Conservation (phyloP, 1,140 invertebrate species). For the Adoxophyes honmai region DNA sequence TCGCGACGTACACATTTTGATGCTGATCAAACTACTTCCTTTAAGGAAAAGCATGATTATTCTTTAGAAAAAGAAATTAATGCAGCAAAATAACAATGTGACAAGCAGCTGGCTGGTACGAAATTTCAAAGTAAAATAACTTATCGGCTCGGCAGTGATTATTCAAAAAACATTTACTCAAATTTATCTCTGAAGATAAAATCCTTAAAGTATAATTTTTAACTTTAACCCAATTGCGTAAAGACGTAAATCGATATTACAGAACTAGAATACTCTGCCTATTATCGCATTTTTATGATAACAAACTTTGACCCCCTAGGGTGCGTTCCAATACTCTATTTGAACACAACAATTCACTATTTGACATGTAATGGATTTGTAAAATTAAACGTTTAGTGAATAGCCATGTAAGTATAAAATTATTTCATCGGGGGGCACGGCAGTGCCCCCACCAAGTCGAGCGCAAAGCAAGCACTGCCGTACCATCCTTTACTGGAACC, state of each 20-base stretch:
- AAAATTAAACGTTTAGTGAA: too few relatives aligned
- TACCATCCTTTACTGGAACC: too few relatives aligned
- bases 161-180: slow-evolving; percentile 37
- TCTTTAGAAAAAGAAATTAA: slow-evolving; percentile 24
- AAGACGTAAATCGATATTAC: neutral
- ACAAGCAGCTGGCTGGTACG: neutral
- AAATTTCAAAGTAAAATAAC: slow-evolving; percentile 21
- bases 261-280: neutral
- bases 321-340: neutral
- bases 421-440: too few relatives aligned
- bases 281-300: slow-evolving; percentile 11
- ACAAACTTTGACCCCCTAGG: slow-evolving; percentile 30
- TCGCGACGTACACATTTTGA: slow-evolving; percentile 50
- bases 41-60: slow-evolving; percentile 54
- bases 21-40: slow-evolving; percentile 55
- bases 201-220: neutral
- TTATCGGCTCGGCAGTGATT: slow-evolving; percentile 32
- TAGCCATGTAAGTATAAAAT: too few relatives aligned
- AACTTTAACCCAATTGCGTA: neutral
- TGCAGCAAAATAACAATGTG: slow-evolving; percentile 15
- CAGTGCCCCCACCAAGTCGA: too few relatives aligned
- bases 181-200: slow-evolving; percentile 19
- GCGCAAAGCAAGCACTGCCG: too few relatives aligned
- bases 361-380: too few relatives aligned
- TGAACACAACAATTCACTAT: too few relatives aligned